These are phyloP conservation scores for Cairina moschata DNA, from an alignment of 2,113 vertebrate species.

Conservation along the genomic window DNA sequence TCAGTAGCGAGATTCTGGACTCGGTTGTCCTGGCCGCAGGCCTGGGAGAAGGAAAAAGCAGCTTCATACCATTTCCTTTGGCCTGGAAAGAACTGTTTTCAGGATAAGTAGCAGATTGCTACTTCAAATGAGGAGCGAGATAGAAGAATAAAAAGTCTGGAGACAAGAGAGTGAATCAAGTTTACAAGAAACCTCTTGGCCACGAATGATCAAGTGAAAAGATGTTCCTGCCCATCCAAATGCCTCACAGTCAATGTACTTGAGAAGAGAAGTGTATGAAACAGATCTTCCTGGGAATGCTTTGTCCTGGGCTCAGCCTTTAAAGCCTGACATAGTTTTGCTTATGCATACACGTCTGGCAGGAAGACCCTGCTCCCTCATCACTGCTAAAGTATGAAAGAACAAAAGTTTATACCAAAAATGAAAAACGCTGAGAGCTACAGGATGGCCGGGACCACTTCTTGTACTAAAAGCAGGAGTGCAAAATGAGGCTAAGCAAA, in stretches of 20 bases:
- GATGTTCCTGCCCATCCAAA: slow-evolving; percentile 12
- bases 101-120: slow-evolving; percentile 59
- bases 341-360: not conserved
- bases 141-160: slow-evolving; percentile 22
- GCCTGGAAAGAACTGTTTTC: slow-evolving; percentile 30
- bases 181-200: slow-evolving; percentile 49
- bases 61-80: slow-evolving; percentile 56
- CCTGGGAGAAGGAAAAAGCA: slow-evolving; percentile 25
- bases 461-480: not conserved
- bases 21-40: not conserved
- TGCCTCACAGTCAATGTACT: slow-evolving; percentile 30
- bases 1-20: not conserved
- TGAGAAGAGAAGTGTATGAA: slow-evolving; percentile 9
- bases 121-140: not conserved
- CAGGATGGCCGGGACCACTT: not conserved
- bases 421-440: not conserved
- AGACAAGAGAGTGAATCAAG: slow-evolving; percentile 24
- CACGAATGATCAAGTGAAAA: slow-evolving; percentile 59
- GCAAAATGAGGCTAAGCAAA: not conserved
- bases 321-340: not conserved
- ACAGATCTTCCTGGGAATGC: not conserved
- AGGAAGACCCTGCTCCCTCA: not conserved
- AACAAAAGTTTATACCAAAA: not conserved
- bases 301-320: not conserved
- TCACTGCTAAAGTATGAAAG: not conserved